A percentile compares a stretch with the other conserved stretches of the same genome.
phyloP scores from a whole-genome alignment of 35 echinoderm and acorn worm genomes.

The Ophiothrix spiculata region DNA sequence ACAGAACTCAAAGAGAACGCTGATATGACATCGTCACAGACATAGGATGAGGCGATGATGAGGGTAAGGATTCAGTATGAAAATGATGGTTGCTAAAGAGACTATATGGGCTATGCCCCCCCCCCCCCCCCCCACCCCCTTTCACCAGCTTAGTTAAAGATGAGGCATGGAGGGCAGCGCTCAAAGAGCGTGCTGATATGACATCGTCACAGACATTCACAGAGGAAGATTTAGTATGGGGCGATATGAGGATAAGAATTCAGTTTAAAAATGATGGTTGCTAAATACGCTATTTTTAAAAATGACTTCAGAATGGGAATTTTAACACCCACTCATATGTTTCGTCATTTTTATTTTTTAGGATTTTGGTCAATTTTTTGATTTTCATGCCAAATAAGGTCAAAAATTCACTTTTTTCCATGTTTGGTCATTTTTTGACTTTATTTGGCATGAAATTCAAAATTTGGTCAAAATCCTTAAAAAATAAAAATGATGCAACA shows the following conservation, averaged over 20 bases:
- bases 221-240: slow-evolving; percentile 91
- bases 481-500: too few species aligned
- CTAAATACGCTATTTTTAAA: neutral
- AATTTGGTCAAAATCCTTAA: too few species aligned
- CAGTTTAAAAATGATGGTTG: neutral
- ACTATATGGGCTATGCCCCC: neutral
- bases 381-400: too few species aligned
- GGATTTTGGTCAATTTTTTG: too few species aligned
- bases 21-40: slow-evolving; percentile 93
- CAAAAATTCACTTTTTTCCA: too few species aligned
- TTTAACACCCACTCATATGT: too few species aligned
- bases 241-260: slow-evolving; percentile 80
- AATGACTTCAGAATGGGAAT: too few species aligned
- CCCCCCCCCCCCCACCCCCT: neutral
- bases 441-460: too few species aligned
- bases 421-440: too few species aligned
- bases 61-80: slow-evolving; percentile 42
- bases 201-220: slow-evolving; percentile 82
- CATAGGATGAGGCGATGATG: slow-evolving; percentile 95
- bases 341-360: too few species aligned
- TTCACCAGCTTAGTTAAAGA: slow-evolving; percentile 82
- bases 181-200: slow-evolving; percentile 93
- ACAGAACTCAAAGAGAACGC: slow-evolving; percentile 82
- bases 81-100: neutral
- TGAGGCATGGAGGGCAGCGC: slow-evolving; percentile 73